Evolutionary conservation across 2,797 vertebrate genomes (phyloP).

Genomic region (Heteromormyrus szaboi): DNA sequence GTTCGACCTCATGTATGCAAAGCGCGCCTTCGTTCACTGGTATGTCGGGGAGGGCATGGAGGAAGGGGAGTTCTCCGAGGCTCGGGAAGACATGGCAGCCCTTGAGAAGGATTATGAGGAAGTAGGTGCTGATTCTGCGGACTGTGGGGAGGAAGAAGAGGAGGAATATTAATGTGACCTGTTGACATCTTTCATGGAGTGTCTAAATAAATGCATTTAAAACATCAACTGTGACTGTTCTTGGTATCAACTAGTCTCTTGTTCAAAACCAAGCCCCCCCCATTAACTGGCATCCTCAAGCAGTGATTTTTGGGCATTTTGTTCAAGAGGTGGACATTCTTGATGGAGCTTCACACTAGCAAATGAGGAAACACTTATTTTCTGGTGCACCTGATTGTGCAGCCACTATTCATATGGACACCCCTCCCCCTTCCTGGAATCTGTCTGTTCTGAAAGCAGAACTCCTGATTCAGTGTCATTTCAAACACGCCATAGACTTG

Average conservation of each 20-base stretch:
- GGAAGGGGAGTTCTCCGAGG: conserved; percentile 51
- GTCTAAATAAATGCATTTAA: neutral
- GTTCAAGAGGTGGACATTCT: too few relatives aligned
- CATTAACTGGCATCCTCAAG: too few relatives aligned
- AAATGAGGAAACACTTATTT: too few relatives aligned
- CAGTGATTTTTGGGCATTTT: neutral
- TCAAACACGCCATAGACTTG: neutral
- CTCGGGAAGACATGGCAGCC: conserved; percentile 39
- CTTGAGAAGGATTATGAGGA: conserved; percentile 31
- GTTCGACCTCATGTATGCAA: conserved; percentile 35
- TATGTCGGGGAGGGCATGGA: conserved; percentile 52
- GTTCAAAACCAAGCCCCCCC: neutral
- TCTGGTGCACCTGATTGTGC: too few relatives aligned
- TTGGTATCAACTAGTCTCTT: neutral
- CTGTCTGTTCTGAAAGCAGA: too few relatives aligned
- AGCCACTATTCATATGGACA: too few relatives aligned
- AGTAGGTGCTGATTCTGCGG: conserved; percentile 32
- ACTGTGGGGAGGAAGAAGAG: neutral
- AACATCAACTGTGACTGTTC: neutral
- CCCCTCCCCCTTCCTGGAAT: too few relatives aligned
- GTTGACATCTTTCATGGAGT: neutral
- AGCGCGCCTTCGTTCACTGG: conserved; percentile 42
- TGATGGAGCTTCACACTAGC: too few relatives aligned
- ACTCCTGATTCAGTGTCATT: too few relatives aligned
- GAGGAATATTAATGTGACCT: conserved; percentile 1